Percentiles rank a stretch among this genome's conserved stretches.
Evolutionary conservation across 2,888 invertebrate genomes (phyloP).

Genomic region (Apoderus coryli): DNA sequence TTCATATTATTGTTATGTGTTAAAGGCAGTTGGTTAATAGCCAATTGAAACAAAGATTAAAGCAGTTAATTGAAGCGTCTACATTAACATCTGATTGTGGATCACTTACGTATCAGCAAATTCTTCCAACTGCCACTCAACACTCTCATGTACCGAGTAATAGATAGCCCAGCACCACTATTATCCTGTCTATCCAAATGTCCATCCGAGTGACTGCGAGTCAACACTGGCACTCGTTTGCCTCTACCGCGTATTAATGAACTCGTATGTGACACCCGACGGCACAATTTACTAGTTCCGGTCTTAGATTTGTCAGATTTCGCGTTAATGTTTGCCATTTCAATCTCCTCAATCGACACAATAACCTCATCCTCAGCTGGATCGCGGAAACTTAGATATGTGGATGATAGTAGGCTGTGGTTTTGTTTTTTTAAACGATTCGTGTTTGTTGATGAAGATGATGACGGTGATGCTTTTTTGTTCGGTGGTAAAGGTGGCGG

Average conservation of each 20-base stretch:
- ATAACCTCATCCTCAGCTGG: conserved; percentile 35
- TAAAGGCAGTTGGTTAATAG: too few species aligned
- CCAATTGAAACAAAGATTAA: too few species aligned
- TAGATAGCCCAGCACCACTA: conserved; percentile 25
- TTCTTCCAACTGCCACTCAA: conserved; percentile 71
- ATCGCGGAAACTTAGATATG: conserved; percentile 42
- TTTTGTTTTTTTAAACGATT: too few species aligned
- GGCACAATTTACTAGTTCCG: conserved; percentile 19
- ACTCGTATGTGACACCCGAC: conserved; percentile 32
- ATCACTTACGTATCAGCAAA: conserved; percentile 60
- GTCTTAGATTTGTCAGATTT: conserved; percentile 18
- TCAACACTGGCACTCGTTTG: conserved; percentile 32
- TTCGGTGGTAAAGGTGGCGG: conserved; percentile 43
- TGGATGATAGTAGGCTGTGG: conserved; percentile 34
- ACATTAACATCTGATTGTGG: too few species aligned
- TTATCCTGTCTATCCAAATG: conserved; percentile 37
- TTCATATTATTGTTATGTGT: too few species aligned
- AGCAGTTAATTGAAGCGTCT: too few species aligned
- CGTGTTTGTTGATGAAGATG: conserved; percentile 15
- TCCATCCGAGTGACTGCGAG: conserved; percentile 57
- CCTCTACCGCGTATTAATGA: conserved; percentile 29
- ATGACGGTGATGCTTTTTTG: conserved; percentile 31
- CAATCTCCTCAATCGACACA: conserved; percentile 24
- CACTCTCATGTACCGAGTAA: conserved; percentile 56
- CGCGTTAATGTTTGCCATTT: too few species aligned